A percentile compares a stretch with the other conserved stretches of the same genome.
Conservation (phyloP, 1,140 invertebrate genomes). For the Lepidostoma basale region DNA sequence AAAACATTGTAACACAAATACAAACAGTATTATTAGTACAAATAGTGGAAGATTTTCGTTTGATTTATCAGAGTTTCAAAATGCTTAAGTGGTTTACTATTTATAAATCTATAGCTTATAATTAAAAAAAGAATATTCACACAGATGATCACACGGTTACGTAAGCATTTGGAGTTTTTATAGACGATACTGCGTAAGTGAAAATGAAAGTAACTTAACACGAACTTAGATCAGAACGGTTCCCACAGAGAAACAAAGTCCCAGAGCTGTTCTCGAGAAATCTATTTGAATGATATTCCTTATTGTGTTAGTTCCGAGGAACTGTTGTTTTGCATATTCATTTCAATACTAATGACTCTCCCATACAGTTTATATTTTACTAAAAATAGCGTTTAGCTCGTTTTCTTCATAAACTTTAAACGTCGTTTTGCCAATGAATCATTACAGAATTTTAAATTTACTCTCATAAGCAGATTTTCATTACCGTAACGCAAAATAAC, state of each 20-base stretch:
- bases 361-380: too few relatives aligned
- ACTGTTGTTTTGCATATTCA: constrained; percentile 2
- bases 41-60: too few relatives aligned
- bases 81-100: too few relatives aligned
- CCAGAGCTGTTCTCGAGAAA: background rate
- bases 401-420: too few relatives aligned
- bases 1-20: too few relatives aligned
- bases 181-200: constrained; percentile 25
- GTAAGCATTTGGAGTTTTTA: background rate
- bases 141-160: constrained; percentile 4
- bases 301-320: background rate
- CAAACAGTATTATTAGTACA: too few relatives aligned
- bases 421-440: too few relatives aligned
- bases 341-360: background rate
- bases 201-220: constrained; percentile 12
- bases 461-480: too few relatives aligned
- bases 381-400: too few relatives aligned
- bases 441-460: too few relatives aligned
- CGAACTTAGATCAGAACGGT: background rate
- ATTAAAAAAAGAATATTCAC: constrained; percentile 12
- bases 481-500: too few relatives aligned
- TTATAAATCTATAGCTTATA: constrained; percentile 9
- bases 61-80: too few relatives aligned
- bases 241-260: background rate
- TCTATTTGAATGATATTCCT: constrained; percentile 2